These are phyloP conservation scores for Diorhabda carinulata DNA, from an alignment of 1,140 invertebrate genomes.

Conservation along the genomic window DNA sequence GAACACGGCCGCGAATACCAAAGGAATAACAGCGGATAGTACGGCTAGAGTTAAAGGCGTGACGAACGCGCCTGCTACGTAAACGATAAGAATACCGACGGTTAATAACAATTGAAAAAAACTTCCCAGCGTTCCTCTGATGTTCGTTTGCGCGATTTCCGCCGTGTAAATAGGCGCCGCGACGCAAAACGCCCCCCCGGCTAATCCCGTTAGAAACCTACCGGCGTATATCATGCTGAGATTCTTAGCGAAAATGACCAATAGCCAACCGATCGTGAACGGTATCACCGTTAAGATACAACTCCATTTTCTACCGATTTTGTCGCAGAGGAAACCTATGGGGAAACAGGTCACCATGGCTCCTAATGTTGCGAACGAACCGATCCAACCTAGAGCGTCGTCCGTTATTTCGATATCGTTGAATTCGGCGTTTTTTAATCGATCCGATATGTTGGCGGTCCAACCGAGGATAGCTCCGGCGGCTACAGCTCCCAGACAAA, in stretches of 20 bases:
- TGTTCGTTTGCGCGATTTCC: slow-evolving; percentile 63
- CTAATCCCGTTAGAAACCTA: slow-evolving; percentile 59
- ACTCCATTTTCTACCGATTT: slow-evolving; percentile 62
- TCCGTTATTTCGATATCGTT: slow-evolving; percentile 34
- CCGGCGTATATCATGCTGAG: slow-evolving; percentile 62
- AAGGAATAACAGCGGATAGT: slow-evolving; percentile 56
- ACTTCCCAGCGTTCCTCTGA: slow-evolving; percentile 66
- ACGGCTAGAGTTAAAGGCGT: slow-evolving; percentile 53
- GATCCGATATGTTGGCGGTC: slow-evolving; percentile 54
- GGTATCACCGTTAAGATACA: slow-evolving; percentile 62
- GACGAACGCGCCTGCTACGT: slow-evolving; percentile 51
- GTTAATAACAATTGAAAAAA: slow-evolving; percentile 65
- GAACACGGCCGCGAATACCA: slow-evolving; percentile 57
- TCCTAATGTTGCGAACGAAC: slow-evolving; percentile 57
- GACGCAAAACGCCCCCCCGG: slow-evolving; percentile 44
- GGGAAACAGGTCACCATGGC: slow-evolving; percentile 60
- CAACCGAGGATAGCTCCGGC: slow-evolving; percentile 62
- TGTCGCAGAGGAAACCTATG: slow-evolving; percentile 57
- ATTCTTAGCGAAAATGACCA: slow-evolving; percentile 58
- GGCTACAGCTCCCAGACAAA: slow-evolving; percentile 57
- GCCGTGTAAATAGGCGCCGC: slow-evolving; percentile 66
- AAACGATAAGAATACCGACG: slow-evolving; percentile 60
- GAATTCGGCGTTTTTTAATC: slow-evolving; percentile 37
- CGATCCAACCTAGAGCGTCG: slow-evolving; percentile 40
- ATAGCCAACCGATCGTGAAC: slow-evolving; percentile 62